Base-by-base conservation (phyloP, 2,888 invertebrate genomes). In the Cataglyphis albicans region DNA sequence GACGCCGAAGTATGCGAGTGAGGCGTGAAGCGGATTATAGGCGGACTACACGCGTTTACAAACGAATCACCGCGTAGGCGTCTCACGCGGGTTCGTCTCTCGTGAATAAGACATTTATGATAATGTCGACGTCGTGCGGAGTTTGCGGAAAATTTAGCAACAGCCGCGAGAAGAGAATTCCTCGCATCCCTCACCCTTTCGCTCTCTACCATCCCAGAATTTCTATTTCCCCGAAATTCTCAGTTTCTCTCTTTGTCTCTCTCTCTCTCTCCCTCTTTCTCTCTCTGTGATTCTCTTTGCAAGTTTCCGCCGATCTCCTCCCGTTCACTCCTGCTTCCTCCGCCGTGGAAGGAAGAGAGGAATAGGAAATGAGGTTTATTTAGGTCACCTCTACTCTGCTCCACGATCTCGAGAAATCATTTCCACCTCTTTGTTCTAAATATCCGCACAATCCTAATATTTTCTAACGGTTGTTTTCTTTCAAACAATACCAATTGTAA, bases 31-130 rank as follows among this genome's bases (percentile, higher is more conserved):
- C 15, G 80, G 78, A 87, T 86, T 84, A 81, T 75, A 57, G 67
- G 81, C 73, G 57, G 70, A 52, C 52, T 67, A 59, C 32, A 64
- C 48, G 73, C 80, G 76, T 83, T 84, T 63, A 76, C 81, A 59
- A 83, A 70, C 84, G 81, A 83, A 84, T 75, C 48, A 68, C 61
- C 73, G 48, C 59, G 63, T 55, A n/a, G 75, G 70, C 73, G 73
- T 59, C 59, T 59, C 73, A 70, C 73, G 72, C 21, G 63, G 72
- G 55, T 68, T 74, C 78, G 76, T 83, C 83, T 83, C 81, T 86
- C 82, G 64, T 85, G 88, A 88, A 88, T 86, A 88, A 87, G 86
- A 87, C 88, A 88, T 88, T 87, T 88, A 88, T 88, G 88, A 85
- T 88, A 88, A 88, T 88, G 86, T 59, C 61, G 65, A 70, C 25